phyloP scores from a whole-genome alignment of 2,113 vertebrate genomes.

The Mirza zaza region DNA sequence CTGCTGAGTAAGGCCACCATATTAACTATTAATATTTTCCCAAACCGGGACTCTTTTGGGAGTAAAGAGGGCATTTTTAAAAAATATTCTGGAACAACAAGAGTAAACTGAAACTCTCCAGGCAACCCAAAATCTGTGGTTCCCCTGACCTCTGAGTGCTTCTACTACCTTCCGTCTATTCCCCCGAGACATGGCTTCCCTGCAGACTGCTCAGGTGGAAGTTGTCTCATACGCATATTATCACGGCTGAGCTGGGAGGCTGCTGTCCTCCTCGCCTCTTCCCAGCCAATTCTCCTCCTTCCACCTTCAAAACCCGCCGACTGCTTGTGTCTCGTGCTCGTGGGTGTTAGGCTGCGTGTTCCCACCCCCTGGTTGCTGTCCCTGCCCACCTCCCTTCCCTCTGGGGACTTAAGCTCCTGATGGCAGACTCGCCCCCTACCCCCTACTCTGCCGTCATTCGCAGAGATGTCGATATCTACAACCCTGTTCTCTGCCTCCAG shows the following conservation, averaged over 20 bases:
- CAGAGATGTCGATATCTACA: background rate
- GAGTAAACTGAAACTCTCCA: background rate
- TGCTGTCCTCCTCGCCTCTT: background rate
- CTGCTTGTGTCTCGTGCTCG: background rate
- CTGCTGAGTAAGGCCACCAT: background rate
- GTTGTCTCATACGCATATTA: background rate
- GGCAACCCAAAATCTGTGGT: background rate
- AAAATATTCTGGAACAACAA: background rate
- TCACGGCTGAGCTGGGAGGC: background rate
- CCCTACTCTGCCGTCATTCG: background rate
- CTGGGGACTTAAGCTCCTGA: background rate
- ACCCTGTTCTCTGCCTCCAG: background rate
- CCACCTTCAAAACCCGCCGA: background rate
- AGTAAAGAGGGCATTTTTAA: background rate
- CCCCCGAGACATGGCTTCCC: background rate
- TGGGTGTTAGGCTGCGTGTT: background rate
- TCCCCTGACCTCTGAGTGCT: background rate
- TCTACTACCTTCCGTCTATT: background rate
- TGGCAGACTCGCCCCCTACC: background rate
- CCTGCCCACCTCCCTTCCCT: background rate
- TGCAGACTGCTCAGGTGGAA: background rate
- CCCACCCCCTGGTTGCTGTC: rapidly evolving
- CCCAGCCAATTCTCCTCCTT: background rate
- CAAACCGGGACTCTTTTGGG: background rate
- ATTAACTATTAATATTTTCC: background rate